phyloP scores from a whole-genome alignment of 2,888 invertebrate species.

The Tortrix viridana region DNA sequence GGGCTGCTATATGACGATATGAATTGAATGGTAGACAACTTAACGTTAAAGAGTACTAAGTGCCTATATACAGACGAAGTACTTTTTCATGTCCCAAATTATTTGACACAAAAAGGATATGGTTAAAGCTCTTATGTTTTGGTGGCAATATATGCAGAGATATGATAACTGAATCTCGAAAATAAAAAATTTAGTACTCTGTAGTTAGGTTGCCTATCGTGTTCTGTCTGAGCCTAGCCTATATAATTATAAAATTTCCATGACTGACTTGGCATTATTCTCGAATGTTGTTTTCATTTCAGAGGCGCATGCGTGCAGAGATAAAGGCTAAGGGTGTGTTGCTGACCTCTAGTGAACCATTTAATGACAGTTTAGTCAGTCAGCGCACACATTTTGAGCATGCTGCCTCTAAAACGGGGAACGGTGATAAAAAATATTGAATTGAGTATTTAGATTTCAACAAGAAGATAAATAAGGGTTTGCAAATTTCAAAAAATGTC shows the following conservation, averaged over 20 bases:
- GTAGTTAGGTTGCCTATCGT: constrained; percentile 38
- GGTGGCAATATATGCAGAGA: no score
- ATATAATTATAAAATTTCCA: constrained; percentile 71
- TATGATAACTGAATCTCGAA: no score
- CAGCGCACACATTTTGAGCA: constrained; percentile 83
- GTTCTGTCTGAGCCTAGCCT: constrained; percentile 42
- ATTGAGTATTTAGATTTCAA: constrained; percentile 12
- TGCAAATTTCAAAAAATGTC: no score
- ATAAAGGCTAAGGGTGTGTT: constrained; percentile 82
- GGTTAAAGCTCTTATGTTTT: no score
- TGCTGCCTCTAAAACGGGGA: constrained; percentile 72
- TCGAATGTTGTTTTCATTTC: constrained; percentile 81
- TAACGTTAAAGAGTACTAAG: background rate
- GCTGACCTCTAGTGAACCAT: constrained; percentile 69
- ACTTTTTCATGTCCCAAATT: no score
- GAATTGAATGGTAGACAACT: constrained; percentile 54
- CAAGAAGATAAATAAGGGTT: background rate
- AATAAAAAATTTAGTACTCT: no score
- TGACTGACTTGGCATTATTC: constrained; percentile 83
- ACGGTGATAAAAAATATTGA: constrained; percentile 30
- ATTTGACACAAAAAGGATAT: no score
- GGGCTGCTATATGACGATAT: constrained; percentile 50
- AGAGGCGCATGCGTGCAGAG: constrained; percentile 84
- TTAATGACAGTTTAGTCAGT: constrained; percentile 62
- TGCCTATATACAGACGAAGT: no score